These are phyloP conservation scores for Spea hammondii DNA, from an alignment of 2,797 vertebrate genomes.

Conservation along the genomic window DNA sequence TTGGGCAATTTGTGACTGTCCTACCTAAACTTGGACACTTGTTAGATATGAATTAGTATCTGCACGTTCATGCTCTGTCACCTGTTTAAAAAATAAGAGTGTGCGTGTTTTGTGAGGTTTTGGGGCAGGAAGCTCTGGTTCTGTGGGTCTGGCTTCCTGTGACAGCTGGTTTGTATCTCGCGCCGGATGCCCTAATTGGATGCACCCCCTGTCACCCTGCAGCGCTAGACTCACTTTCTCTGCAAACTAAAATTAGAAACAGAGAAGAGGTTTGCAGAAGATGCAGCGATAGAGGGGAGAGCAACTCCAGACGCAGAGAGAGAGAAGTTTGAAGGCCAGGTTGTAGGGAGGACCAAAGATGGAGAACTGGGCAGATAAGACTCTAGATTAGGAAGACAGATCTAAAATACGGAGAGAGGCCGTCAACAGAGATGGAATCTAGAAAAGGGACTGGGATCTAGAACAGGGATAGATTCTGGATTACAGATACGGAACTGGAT, in stretches of 20 bases:
- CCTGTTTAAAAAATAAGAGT: constrained; percentile 4
- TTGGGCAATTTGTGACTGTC: too few species aligned
- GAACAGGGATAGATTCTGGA: too few species aligned
- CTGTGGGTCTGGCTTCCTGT: constrained; percentile 25
- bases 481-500: too few species aligned
- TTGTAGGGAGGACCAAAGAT: too few species aligned
- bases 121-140: background rate
- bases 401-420: too few species aligned
- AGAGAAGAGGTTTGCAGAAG: background rate
- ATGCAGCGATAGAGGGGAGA: background rate
- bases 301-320: background rate
- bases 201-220: background rate
- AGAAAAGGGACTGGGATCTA: too few species aligned
- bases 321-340: too few species aligned
- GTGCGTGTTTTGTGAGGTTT: constrained; percentile 11
- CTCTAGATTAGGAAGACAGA: too few species aligned
- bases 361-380: too few species aligned
- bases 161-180: constrained; percentile 31
- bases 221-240: constrained; percentile 32
- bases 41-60: background rate
- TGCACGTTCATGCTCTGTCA: background rate
- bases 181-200: constrained; percentile 6
- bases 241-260: constrained; percentile 31
- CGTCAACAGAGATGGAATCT: too few species aligned
- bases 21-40: background rate